Conservation (phyloP, 2,797 vertebrate species). For the Lepidocolaptes lacrymiger region DNA sequence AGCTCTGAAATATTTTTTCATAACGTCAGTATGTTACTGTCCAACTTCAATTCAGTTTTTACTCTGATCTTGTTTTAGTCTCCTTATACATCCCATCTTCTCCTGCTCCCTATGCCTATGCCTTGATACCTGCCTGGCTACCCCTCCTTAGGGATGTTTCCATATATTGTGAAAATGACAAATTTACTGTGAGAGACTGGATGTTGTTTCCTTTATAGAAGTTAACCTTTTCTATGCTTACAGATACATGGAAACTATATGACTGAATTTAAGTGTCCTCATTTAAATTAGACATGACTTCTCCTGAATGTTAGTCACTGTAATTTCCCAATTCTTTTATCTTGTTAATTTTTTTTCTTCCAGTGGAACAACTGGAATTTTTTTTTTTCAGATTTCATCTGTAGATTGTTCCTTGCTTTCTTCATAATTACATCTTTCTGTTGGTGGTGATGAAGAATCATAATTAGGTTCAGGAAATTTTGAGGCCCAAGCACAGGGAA, state of each 20-base stretch:
- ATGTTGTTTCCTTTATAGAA: neutral
- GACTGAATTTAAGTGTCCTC: neutral
- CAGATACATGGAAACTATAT: neutral
- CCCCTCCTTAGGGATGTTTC: neutral
- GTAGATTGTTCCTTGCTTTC: neutral
- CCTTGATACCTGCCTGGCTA: neutral
- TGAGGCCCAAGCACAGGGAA: neutral
- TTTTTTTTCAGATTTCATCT: neutral
- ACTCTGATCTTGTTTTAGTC: neutral
- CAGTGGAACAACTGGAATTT: neutral
- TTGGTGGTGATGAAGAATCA: neutral
- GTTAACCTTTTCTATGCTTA: neutral
- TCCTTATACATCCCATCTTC: neutral
- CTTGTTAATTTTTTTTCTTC: neutral
- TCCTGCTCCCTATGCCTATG: neutral
- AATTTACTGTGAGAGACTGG: neutral
- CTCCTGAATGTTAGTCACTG: neutral
- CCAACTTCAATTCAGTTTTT: neutral
- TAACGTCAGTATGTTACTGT: neutral
- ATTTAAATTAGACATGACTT: neutral
- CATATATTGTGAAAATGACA: neutral
- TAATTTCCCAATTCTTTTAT: neutral
- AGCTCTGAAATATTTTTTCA: neutral
- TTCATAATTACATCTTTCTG: neutral
- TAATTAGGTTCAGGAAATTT: neutral